Evolutionary conservation across 2,797 vertebrate species (phyloP).

Genomic region (Acanthurus leucopareius): DNA sequence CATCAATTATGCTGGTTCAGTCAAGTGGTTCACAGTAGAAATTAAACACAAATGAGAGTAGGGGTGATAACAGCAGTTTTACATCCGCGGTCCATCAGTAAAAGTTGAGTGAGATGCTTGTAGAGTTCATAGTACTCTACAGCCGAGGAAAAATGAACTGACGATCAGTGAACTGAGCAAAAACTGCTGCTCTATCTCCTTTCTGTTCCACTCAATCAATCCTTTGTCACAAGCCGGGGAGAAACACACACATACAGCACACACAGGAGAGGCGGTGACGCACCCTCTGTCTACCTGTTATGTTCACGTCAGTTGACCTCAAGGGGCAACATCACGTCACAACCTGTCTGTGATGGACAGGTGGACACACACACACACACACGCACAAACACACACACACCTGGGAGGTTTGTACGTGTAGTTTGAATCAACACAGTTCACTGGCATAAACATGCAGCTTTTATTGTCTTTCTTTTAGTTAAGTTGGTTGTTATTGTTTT

Average conservation of each 20-base stretch:
- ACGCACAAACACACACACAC: background rate
- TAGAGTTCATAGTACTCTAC: background rate
- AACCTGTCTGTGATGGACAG: conserved; percentile 40
- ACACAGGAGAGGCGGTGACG: background rate
- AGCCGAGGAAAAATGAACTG: conserved; percentile 39
- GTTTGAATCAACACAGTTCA: background rate
- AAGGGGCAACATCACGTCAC: conserved; percentile 35
- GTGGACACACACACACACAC: conserved; percentile 14
- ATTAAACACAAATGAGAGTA: conserved; percentile 8
- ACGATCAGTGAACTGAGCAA: conserved; percentile 48
- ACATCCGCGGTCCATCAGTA: conserved; percentile 1
- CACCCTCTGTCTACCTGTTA: conserved; percentile 28
- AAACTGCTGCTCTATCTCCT: conserved; percentile 31
- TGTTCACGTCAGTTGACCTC: conserved; percentile 42
- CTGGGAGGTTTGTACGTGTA: background rate
- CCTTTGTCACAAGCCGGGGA: conserved; percentile 30
- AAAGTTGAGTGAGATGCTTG: conserved; percentile 13
- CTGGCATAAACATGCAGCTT: background rate
- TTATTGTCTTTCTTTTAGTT: background rate
- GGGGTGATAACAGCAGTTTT: background rate
- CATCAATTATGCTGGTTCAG: background rate
- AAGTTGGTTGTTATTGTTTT: background rate
- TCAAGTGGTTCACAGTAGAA: conserved; percentile 4
- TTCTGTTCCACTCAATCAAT: conserved; percentile 60
- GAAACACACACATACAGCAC: conserved; percentile 26